A percentile compares a stretch with the other conserved stretches of the same genome.
Evolutionary conservation across 2,113 vertebrate species (phyloP).

Genomic region (Lepisosteus osseus): DNA sequence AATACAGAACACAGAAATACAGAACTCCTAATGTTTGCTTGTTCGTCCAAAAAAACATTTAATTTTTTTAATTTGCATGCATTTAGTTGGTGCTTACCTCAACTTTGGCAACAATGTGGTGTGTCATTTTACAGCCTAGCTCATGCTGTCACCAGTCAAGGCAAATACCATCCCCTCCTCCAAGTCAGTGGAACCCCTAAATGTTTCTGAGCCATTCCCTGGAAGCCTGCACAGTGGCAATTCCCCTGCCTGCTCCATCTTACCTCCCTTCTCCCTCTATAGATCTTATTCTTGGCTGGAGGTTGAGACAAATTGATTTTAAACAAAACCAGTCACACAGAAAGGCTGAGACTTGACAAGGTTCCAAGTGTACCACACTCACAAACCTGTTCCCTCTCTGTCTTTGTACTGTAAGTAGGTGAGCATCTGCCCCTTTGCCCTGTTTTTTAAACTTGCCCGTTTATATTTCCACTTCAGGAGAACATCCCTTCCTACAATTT

Average conservation of each 20-base stretch:
- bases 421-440: too few relatives aligned
- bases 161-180: conserved; percentile 39
- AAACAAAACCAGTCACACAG: conserved; percentile 53
- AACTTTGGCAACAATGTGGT: too few relatives aligned
- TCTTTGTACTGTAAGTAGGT: too few relatives aligned
- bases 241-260: conserved; percentile 34
- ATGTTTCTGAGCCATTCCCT: conserved; percentile 40
- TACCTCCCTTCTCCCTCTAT: conserved; percentile 34
- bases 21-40: too few relatives aligned
- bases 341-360: conserved; percentile 49
- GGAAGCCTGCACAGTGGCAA: conserved; percentile 15
- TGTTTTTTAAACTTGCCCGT: too few relatives aligned
- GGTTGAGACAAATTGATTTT: conserved; percentile 53
- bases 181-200: conserved; percentile 50
- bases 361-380: conserved; percentile 43
- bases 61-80: too few relatives aligned
- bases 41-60: too few relatives aligned
- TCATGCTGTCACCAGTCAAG: conserved; percentile 53
- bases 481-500: neutral
- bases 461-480: conserved; percentile 8
- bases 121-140: neutral
- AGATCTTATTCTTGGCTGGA: conserved; percentile 50
- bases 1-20: too few relatives aligned
- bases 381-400: conserved; percentile 19
- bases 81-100: too few relatives aligned